Conservation (phyloP, 2,113 vertebrate species). For the Vireo altiloquus region DNA sequence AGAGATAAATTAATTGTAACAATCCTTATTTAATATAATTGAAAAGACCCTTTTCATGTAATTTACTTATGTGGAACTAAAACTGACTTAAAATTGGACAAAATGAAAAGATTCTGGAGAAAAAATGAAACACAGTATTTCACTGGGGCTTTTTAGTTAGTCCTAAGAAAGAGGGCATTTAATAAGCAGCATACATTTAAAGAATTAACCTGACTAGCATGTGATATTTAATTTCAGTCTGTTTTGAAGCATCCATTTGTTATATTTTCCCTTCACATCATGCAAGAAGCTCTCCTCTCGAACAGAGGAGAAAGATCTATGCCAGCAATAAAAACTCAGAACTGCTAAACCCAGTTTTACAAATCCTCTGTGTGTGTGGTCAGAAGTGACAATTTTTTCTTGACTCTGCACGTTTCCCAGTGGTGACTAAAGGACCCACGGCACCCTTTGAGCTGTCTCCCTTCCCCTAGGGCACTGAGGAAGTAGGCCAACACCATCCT, state of each 20-base stretch:
- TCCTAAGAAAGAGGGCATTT: background rate
- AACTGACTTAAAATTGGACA: background rate
- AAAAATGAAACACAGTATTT: background rate
- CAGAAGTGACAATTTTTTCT: background rate
- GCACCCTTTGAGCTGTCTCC: background rate
- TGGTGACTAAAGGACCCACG: rapidly evolving
- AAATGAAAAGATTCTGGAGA: background rate
- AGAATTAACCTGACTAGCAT: background rate
- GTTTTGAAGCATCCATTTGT: background rate
- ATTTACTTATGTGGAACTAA: background rate
- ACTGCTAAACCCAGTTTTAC: background rate
- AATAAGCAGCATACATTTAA: background rate
- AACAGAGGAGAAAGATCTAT: background rate
- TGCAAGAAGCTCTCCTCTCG: background rate
- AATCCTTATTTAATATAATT: background rate
- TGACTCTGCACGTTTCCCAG: background rate
- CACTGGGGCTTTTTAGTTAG: background rate
- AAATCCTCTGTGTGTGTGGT: background rate
- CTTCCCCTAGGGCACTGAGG: background rate
- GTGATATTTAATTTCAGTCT: background rate
- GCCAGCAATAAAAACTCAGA: background rate
- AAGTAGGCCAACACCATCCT: background rate
- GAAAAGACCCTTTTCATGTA: background rate
- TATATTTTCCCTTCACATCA: background rate
- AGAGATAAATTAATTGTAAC: background rate